These are phyloP conservation scores for Lasaia peninsularis DNA, from an alignment of 1,140 invertebrate species.

Conservation along the genomic window DNA sequence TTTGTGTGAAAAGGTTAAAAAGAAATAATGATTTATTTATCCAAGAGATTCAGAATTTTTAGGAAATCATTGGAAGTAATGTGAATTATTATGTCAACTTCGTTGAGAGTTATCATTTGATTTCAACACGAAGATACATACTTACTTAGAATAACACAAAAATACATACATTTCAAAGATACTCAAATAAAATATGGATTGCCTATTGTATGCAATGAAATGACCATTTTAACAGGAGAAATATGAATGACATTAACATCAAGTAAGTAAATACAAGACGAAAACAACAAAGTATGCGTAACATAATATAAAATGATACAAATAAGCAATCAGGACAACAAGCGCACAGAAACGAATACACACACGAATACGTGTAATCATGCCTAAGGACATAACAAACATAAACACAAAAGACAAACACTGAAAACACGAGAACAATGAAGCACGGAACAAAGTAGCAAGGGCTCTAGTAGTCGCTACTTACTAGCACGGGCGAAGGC, in stretches of 20 bases:
- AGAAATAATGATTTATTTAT: too few relatives aligned
- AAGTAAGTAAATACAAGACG: not conserved
- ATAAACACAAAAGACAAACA: constrained; percentile 50
- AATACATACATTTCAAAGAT: too few relatives aligned
- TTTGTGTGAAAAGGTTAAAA: too few relatives aligned
- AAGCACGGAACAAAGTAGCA: constrained; percentile 66
- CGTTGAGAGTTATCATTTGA: too few relatives aligned
- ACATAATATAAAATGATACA: constrained; percentile 16
- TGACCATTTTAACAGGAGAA: not conserved
- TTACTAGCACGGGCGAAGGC: constrained; percentile 97
- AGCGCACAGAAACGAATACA: constrained; percentile 70
- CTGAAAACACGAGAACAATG: constrained; percentile 44
- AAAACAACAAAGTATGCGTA: constrained; percentile 20
- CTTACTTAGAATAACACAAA: too few relatives aligned
- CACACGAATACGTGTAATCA: constrained; percentile 55
- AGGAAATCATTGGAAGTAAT: too few relatives aligned
- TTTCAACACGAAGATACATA: too few relatives aligned
- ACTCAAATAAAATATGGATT: too few relatives aligned
- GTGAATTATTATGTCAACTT: too few relatives aligned
- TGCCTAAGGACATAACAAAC: constrained; percentile 55
- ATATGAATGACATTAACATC: not conserved
- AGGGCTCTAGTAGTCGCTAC: constrained; percentile 79
- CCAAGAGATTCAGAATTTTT: too few relatives aligned
- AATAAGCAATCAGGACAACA: constrained; percentile 69
- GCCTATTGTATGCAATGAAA: too few relatives aligned